phyloP scores from a whole-genome alignment of 92 coral and sea anemone species.

The Siderastrea siderea region DNA sequence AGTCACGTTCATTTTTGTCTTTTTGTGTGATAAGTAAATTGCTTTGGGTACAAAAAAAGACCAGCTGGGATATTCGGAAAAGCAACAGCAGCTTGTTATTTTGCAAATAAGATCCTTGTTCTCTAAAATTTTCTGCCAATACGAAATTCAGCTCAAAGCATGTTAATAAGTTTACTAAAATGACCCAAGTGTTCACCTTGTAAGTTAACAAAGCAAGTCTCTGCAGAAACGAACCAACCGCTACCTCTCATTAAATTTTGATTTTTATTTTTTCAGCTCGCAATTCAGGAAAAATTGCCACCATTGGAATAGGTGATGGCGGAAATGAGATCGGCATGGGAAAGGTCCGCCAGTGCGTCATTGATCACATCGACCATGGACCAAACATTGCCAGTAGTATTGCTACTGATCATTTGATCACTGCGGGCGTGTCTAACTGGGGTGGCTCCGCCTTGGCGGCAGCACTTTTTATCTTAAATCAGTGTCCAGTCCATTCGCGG shows the following conservation, averaged over 20 bases:
- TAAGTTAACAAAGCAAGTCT: too few relatives aligned
- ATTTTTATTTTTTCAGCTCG: conserved; percentile 44
- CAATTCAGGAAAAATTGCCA: conserved; percentile 57
- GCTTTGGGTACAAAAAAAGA: too few relatives aligned
- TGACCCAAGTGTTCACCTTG: too few relatives aligned
- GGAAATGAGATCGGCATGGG: conserved; percentile 99
- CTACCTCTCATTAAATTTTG: background rate
- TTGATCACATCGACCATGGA: conserved; percentile 77
- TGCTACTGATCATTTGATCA: conserved; percentile 79
- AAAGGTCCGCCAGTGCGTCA: conserved; percentile 75
- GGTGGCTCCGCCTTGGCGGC: conserved; percentile 65
- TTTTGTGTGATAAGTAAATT: too few relatives aligned
- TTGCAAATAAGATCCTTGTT: too few relatives aligned
- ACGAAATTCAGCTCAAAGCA: too few relatives aligned
- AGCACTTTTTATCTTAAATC: conserved; percentile 50
- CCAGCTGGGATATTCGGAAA: too few relatives aligned
- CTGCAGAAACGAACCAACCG: too few relatives aligned
- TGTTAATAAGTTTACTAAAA: too few relatives aligned
- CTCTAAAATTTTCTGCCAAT: too few relatives aligned
- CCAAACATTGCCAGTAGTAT: conserved; percentile 78
- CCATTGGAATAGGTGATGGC: conserved; percentile 96
- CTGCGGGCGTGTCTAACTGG: conserved; percentile 99
- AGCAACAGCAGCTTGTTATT: too few relatives aligned
- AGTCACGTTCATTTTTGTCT: too few relatives aligned
- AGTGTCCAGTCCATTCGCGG: conserved; percentile 81